A percentile compares a stretch with the other conserved stretches of the same genome.
These are phyloP conservation scores for Auanema freiburgensis DNA, from an alignment of 2,888 invertebrate species.

Conservation along the genomic window DNA sequence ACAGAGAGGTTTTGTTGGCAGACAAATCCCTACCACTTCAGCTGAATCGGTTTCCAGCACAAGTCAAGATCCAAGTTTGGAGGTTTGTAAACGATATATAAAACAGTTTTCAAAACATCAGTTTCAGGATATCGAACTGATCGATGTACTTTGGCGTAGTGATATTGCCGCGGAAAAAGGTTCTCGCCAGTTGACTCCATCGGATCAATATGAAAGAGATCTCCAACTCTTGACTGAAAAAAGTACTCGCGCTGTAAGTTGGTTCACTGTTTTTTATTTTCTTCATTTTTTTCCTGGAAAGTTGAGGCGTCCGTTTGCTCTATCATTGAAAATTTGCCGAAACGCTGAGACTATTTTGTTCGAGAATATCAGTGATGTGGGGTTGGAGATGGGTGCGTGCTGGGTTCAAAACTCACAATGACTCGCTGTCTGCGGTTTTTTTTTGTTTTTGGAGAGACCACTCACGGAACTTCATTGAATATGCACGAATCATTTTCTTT, in stretches of 20 bases:
- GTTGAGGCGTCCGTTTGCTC: background rate
- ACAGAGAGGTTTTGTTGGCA: conserved; percentile 14
- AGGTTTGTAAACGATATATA: conserved; percentile 3
- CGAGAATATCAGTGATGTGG: no score
- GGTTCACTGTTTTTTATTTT: background rate
- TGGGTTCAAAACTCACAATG: no score
- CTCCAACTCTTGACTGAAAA: conserved; percentile 56
- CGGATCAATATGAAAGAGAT: conserved; percentile 55
- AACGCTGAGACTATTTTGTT: background rate
- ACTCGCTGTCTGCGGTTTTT: no score
- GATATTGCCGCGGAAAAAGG: conserved; percentile 53
- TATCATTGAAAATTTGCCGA: background rate
- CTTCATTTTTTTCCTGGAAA: conserved; percentile 23
- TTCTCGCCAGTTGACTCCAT: conserved; percentile 26
- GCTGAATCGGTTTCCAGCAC: conserved; percentile 14
- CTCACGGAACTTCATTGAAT: no score
- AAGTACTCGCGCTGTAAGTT: conserved; percentile 34
- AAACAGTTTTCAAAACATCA: background rate
- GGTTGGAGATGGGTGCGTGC: no score
- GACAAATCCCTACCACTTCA: conserved; percentile 22
- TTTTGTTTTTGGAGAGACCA: no score
- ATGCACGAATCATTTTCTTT: no score
- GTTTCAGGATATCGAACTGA: conserved; percentile 59
- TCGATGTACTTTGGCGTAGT: conserved; percentile 62
- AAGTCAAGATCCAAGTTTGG: conserved; percentile 15